Evolutionary conservation across 2,888 invertebrate genomes (phyloP), one percentile per base, ranked within the genome.

Genomic region (Gastrophysa polygoni): DNA sequence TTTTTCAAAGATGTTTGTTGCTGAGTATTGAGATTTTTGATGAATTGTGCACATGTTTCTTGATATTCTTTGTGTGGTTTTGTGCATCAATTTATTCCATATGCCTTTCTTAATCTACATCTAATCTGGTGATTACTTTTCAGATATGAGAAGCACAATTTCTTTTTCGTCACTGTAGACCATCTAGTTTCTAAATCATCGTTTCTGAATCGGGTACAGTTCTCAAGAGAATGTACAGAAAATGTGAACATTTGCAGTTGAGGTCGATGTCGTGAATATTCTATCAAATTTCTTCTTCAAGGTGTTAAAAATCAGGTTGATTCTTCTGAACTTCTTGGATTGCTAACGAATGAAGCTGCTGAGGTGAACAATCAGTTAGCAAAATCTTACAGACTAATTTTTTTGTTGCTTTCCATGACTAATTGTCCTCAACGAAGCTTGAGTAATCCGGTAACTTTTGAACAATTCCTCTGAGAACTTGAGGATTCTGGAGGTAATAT

Each of bases 171-270:
- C 24, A 24, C 24, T 24, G 24, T 24, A 24, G 46, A 46, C 46
- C 46, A 46, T 46, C 46, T 46, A 17, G 46, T 46, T 2, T 16
- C 46, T 8, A 46, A 14, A 46, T 46, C 46, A 8, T 24, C 24
- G 24, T 46, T 7, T 46, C 8, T 46, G 46, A 46, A 46, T 16
- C 2, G 7, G 2, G 46, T 17, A 16, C 46, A 46, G 18, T 46
- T 38, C 38, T 38, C 38, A 3, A 38, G 10, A 38, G 16, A 6
- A 38, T 38, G 38, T 14, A 38, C 38, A 38, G 16, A 38, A 38
- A 38, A 6, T n/a, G n/a, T n/a, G n/a, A 69, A 66, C 16, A 14
- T 38, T 38, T 16, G 16, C 7, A 16, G 16, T 46, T 46, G 46
- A 46, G 16, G 28, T 14, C 29, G 49, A 21, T 20, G 28, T 48